Percentiles rank a stretch among this genome's conserved stretches.
These are phyloP conservation scores for Apodemia zela DNA, from an alignment of 2,888 invertebrate species.

Conservation along the genomic window DNA sequence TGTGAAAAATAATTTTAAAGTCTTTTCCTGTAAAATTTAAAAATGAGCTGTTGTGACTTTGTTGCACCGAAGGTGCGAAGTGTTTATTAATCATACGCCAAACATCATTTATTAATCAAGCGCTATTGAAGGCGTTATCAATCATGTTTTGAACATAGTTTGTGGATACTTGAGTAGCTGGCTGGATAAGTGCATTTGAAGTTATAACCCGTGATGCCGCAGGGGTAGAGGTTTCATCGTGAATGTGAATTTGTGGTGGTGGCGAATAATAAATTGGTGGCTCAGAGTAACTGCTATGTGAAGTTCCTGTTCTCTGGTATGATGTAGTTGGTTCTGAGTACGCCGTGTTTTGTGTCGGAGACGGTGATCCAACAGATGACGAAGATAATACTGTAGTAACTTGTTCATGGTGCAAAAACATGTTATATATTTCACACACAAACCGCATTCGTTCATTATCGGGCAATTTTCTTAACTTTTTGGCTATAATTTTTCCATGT, in stretches of 20 bases:
- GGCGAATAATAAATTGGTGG: constrained; percentile 17
- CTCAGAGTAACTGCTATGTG: constrained; percentile 17
- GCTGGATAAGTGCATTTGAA: constrained; percentile 19
- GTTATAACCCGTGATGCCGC: constrained; percentile 20
- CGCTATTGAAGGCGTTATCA: constrained; percentile 17
- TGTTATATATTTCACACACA: constrained; percentile 26
- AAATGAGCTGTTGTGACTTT: no score
- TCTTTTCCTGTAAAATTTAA: no score
- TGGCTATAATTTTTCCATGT: constrained; percentile 26
- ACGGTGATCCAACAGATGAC: constrained; percentile 7
- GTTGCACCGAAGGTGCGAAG: no score
- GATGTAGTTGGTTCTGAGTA: constrained; percentile 15
- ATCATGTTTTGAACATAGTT: constrained; percentile 10
- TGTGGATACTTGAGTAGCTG: constrained; percentile 16
- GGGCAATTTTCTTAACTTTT: constrained; percentile 26
- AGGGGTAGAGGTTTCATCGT: constrained; percentile 10
- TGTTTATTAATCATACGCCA: constrained; percentile 6
- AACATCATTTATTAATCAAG: constrained; percentile 11
- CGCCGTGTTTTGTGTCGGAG: not conserved
- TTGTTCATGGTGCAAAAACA: constrained; percentile 23
- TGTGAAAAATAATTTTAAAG: no score
- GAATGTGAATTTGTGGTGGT: no score
- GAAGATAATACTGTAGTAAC: constrained; percentile 4
- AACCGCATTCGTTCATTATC: constrained; percentile 22
- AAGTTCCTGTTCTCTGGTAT: constrained; percentile 15